phyloP scores from a whole-genome alignment of 2,113 vertebrate species.

The Platysternon megacephalum region DNA sequence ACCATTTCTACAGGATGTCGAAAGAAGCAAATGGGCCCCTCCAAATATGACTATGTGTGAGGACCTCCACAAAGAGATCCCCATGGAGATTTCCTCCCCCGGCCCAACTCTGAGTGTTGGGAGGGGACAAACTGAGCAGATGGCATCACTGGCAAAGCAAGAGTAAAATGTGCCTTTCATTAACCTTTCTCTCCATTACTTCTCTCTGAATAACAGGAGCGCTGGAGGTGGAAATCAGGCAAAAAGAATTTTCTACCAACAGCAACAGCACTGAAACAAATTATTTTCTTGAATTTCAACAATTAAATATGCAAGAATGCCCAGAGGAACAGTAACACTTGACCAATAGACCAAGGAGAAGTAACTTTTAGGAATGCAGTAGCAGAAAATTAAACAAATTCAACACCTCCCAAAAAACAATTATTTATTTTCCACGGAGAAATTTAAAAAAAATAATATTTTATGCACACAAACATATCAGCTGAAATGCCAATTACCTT shows the following conservation, averaged over 20 bases:
- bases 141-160: neutral
- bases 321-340: neutral
- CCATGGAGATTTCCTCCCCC: no score
- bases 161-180: neutral
- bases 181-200: neutral
- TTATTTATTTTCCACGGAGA: neutral
- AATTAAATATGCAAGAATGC: neutral
- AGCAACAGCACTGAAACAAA: neutral
- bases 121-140: neutral
- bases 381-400: neutral
- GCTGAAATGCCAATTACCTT: conserved; percentile 82
- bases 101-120: neutral
- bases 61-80: neutral
- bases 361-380: neutral
- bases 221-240: neutral
- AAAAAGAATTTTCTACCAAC: neutral
- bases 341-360: neutral
- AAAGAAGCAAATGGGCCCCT: neutral
- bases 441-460: no score
- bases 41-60: neutral
- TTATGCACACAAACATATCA: neutral
- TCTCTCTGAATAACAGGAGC: neutral
- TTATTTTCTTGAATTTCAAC: neutral
- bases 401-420: neutral
- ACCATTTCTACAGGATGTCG: neutral